Conservation (phyloP, 2,888 invertebrate species). For the Drosophila formosana region DNA sequence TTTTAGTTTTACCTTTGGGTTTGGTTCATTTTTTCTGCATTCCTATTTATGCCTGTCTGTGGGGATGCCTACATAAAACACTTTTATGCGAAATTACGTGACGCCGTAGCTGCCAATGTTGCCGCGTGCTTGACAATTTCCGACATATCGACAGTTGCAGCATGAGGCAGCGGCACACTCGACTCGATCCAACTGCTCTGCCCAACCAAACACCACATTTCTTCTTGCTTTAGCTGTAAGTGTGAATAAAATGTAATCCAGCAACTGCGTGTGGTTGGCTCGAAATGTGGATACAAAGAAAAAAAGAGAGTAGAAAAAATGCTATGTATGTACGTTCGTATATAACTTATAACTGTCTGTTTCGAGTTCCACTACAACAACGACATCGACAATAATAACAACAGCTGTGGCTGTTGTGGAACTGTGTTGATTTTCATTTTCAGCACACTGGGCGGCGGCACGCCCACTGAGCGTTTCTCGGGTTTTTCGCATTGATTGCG, state of each 20-base stretch:
- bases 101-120: constrained; percentile 34
- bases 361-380: constrained; percentile 14
- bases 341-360: constrained; percentile 62
- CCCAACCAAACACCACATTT: background rate
- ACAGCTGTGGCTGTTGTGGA: constrained; percentile 54
- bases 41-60: constrained; percentile 1
- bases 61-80: constrained; percentile 31
- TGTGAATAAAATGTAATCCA: constrained; percentile 70
- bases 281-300: constrained; percentile 11
- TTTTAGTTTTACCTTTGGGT: constrained; percentile 3
- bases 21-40: background rate
- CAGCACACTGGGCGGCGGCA: constrained; percentile 67
- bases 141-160: constrained; percentile 72
- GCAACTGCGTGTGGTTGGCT: constrained; percentile 52
- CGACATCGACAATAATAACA: constrained; percentile 25
- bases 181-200: constrained; percentile 14
- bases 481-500: constrained; percentile 79
- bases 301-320: constrained; percentile 23
- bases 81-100: constrained; percentile 68
- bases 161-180: constrained; percentile 4
- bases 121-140: constrained; percentile 71
- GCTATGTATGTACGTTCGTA: constrained; percentile 28
- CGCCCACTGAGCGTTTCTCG: constrained; percentile 48
- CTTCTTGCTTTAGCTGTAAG: constrained; percentile 27
- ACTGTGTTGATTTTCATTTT: constrained; percentile 78